Evolutionary conservation across 2,797 vertebrate genomes (phyloP), one percentile per base, ranked within the genome.

Genomic region (Enteromius anoplus): DNA sequence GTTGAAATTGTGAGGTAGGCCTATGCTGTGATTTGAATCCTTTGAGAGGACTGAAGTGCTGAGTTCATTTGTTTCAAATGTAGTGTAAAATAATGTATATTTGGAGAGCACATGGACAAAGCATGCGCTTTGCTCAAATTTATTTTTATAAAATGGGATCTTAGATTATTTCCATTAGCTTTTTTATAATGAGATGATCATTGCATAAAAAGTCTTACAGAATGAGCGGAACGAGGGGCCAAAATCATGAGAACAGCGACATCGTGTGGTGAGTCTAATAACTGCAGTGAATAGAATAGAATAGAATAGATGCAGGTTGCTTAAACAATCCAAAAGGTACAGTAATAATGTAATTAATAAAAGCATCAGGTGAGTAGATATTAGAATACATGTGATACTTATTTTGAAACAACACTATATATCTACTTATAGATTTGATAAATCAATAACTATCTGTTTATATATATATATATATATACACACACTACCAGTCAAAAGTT

Each of bases 31-130:
- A 37, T 37, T 64, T 1, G 4, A 75, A 49, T 55, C 69, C 55
- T 64, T 49, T 0, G 42, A 71, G 62, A 75, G 19, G 62, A 72
- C 19, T 17, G 12, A 75, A 62, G 32, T 12, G 2, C 45, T 26
- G 45, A 66, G 71, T 66, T 75, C 40, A 82, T 75, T 75, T 75
- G 71, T 66, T 82, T 66, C 71, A 75, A 75, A 75, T 82, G 80
- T 75, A 55, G 47, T 75, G 80, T 82, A 17, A 55, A 65, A 26
- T 66, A 72, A 34, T 34, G 14, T n/a, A 8, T 11, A 62, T 60
- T 71, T 32, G 12, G 19, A 51, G 47, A 37, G 21, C 53, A 47
- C 53, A 23, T 62, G 26, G 26, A 4, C 19, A 62, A 72, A 81
- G 37, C 26, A 62, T 62, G 21, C 4, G 4, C 2, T 49, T 72